phyloP scores from a whole-genome alignment of 2,113 vertebrate genomes.

The Anser brachyrhynchus region DNA sequence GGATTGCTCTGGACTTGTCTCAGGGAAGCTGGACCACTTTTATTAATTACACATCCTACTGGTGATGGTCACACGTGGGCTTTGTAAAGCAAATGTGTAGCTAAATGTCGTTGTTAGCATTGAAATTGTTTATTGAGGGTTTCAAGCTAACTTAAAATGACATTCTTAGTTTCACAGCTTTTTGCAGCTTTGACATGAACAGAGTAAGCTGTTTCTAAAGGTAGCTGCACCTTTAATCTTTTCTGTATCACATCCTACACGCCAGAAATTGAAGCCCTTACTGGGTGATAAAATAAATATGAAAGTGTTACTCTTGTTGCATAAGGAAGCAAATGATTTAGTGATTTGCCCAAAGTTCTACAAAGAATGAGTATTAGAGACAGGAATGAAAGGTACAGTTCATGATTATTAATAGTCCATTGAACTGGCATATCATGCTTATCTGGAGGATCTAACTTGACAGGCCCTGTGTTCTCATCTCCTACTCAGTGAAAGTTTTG shows the following conservation, averaged over 20 bases:
- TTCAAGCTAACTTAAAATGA: not conserved
- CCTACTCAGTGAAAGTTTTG: not conserved
- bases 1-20: not conserved
- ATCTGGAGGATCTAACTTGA: not conserved
- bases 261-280: not conserved
- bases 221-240: not conserved
- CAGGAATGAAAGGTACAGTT: not conserved
- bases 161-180: not conserved
- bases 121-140: not conserved
- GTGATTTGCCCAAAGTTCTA: not conserved
- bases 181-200: not conserved
- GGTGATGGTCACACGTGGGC: not conserved
- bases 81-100: not conserved
- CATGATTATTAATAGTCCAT: not conserved
- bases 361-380: not conserved
- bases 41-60: not conserved
- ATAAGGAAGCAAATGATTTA: not conserved
- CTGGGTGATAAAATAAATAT: not conserved
- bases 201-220: not conserved
- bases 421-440: not conserved
- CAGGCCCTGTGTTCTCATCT: not conserved
- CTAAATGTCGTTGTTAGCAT: not conserved
- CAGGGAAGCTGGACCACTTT: not conserved
- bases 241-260: not conserved
- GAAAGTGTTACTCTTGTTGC: not conserved